phyloP scores from a whole-genome alignment of 1,140 invertebrate species.

The Diabrotica virgifera region DNA sequence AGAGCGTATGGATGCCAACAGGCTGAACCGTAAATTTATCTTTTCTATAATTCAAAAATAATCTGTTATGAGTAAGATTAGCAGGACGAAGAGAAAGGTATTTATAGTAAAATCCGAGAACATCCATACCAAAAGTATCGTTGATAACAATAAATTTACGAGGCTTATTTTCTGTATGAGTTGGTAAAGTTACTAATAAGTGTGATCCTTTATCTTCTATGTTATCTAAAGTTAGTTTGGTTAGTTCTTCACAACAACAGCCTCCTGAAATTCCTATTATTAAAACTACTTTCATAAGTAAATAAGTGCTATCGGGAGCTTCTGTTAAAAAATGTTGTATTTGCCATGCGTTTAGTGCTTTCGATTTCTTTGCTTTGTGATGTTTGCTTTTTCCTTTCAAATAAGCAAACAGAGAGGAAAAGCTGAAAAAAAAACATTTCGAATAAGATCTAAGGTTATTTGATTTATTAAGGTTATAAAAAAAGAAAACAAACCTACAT shows the following conservation, averaged over 20 bases:
- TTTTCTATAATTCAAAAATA: constrained; percentile 3
- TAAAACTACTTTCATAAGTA: constrained; percentile 2
- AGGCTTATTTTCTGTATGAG: neutral
- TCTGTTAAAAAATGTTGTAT: neutral
- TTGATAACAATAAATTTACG: neutral
- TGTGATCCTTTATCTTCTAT: neutral
- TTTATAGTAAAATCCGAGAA: neutral
- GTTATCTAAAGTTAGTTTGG: neutral
- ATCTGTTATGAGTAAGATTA: neutral
- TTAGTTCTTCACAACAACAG: neutral
- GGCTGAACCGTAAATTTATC: constrained; percentile 5
- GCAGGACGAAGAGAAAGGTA: neutral
- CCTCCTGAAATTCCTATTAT: neutral
- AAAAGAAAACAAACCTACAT: too few species aligned
- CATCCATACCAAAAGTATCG: neutral
- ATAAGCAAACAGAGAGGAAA: neutral
- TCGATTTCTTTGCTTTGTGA: neutral
- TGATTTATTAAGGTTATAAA: too few species aligned
- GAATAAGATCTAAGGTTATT: too few species aligned
- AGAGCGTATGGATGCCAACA: constrained; percentile 6
- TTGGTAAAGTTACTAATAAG: neutral
- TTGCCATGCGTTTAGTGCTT: neutral
- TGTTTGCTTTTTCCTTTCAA: neutral
- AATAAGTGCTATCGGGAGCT: neutral
- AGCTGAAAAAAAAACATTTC: too few species aligned